Evolutionary conservation across 2,888 invertebrate species (phyloP).

Genomic region (Caenorhabditis panamensis): DNA sequence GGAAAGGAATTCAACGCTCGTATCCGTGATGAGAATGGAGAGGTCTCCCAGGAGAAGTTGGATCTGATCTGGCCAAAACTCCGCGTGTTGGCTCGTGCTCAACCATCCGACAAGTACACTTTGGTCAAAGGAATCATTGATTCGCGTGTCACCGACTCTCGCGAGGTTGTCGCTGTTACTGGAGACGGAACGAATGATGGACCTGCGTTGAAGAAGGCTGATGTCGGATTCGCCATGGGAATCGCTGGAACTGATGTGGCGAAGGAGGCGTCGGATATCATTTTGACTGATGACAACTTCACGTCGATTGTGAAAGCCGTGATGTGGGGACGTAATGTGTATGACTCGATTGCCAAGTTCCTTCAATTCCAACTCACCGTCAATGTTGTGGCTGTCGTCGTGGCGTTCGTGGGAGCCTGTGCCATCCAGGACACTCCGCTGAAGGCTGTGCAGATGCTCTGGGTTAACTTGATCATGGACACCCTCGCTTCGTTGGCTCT

Average conservation of each 20-base stretch:
- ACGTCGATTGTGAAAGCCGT: conserved; percentile 84
- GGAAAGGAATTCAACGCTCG: conserved; percentile 97
- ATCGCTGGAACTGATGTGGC: conserved; percentile 84
- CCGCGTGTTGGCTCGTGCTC: conserved; percentile 96
- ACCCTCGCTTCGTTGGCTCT: conserved; percentile 84
- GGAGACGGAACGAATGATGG: conserved; percentile 84
- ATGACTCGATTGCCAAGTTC: conserved; percentile 84
- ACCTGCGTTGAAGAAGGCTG: conserved; percentile 84
- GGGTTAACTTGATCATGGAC: conserved; percentile 85
- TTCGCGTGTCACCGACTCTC: conserved; percentile 21
- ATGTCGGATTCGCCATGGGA: conserved; percentile 84
- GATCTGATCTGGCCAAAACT: conserved; percentile 98
- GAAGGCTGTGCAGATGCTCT: conserved; percentile 83
- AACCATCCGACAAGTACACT: conserved; percentile 97
- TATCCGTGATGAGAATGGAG: conserved; percentile 84
- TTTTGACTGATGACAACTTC: conserved; percentile 84
- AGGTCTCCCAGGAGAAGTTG: conserved; percentile 90
- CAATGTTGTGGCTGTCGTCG: conserved; percentile 84
- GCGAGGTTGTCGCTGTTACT: conserved; percentile 83
- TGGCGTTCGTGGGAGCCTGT: conserved; percentile 84
- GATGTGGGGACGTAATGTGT: conserved; percentile 84
- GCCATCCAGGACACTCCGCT: conserved; percentile 78
- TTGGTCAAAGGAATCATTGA: conserved; percentile 92
- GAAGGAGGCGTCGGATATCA: conserved; percentile 84
- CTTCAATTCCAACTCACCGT: conserved; percentile 84